Evolutionary conservation across 2,888 invertebrate genomes (phyloP).

Genomic region (Beris morrisii): DNA sequence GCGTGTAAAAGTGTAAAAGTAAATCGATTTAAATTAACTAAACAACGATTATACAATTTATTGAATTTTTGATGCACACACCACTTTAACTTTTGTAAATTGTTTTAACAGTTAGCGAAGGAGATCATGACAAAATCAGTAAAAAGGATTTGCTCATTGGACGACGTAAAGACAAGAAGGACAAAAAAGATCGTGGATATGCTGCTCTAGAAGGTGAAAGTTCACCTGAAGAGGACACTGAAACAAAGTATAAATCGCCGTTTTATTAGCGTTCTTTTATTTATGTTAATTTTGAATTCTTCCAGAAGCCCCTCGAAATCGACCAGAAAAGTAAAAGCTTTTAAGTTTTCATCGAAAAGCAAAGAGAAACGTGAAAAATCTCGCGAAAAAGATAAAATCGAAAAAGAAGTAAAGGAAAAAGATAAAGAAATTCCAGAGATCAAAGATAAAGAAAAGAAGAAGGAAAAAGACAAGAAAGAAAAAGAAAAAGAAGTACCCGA

Average conservation of each 20-base stretch:
- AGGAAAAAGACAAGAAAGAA: conserved; percentile 66
- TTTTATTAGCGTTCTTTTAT: neutral
- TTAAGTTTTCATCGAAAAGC: conserved; percentile 83
- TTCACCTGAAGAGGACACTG: conserved; percentile 85
- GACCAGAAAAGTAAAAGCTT: conserved; percentile 80
- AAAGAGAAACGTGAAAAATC: conserved; percentile 86
- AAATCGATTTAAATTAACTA: too few relatives aligned
- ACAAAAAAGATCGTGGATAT: conserved; percentile 86
- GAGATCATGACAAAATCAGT: conserved; percentile 74
- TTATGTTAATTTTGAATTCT: neutral
- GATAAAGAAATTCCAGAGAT: conserved; percentile 48
- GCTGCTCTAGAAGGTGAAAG: conserved; percentile 91
- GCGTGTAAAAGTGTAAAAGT: too few relatives aligned
- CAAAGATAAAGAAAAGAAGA: conserved; percentile 54
- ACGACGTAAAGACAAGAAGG: conserved; percentile 81
- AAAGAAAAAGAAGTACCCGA: conserved; percentile 62
- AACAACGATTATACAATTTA: too few relatives aligned
- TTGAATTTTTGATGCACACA: neutral
- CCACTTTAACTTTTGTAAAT: neutral
- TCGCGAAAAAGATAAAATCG: conserved; percentile 75
- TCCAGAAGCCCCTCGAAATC: conserved; percentile 78
- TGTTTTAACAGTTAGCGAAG: conserved; percentile 73
- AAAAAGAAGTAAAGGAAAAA: conserved; percentile 67
- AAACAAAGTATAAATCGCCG: conserved; percentile 66
- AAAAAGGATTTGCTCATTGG: conserved; percentile 79